These are phyloP conservation scores for Microchirus variegatus DNA, from an alignment of 2,797 vertebrate species.

Conservation along the genomic window DNA sequence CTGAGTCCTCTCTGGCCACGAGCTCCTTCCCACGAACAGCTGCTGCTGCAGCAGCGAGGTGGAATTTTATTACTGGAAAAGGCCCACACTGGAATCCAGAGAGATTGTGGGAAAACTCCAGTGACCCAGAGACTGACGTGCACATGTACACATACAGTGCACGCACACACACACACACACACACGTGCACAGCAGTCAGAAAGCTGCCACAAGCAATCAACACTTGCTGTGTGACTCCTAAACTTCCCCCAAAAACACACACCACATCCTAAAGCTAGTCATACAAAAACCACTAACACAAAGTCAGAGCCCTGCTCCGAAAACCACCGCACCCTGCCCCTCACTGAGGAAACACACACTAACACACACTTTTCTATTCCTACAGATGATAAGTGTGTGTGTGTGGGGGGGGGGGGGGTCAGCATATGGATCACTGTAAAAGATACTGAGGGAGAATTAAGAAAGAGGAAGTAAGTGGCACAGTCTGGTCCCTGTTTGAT, in stretches of 20 bases:
- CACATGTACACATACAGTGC: slow-evolving; percentile 15
- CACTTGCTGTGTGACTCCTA: slow-evolving; percentile 62
- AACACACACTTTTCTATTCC: background rate
- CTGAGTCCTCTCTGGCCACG: slow-evolving; percentile 24
- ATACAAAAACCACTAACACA: slow-evolving; percentile 61
- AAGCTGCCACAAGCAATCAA: slow-evolving; percentile 62
- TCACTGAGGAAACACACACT: slow-evolving; percentile 47
- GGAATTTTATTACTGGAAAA: slow-evolving; percentile 70
- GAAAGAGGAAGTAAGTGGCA: slow-evolving; percentile 6
- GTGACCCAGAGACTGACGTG: slow-evolving; percentile 48
- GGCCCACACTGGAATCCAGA: slow-evolving; percentile 63
- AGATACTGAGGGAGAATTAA: background rate
- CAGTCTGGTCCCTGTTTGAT: slow-evolving; percentile 13
- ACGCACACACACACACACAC: slow-evolving; percentile 4
- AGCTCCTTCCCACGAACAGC: slow-evolving; percentile 63
- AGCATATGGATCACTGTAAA: slow-evolving; percentile 1
- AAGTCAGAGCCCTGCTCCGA: slow-evolving; percentile 49
- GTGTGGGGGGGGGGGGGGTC: background rate
- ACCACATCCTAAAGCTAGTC: slow-evolving; percentile 59
- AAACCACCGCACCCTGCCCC: slow-evolving; percentile 54
- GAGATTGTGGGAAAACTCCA: slow-evolving; percentile 52
- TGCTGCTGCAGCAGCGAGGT: slow-evolving; percentile 59
- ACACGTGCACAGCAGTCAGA: slow-evolving; percentile 20
- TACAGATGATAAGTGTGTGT: slow-evolving; percentile 3
- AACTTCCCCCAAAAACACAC: slow-evolving; percentile 59